Evolutionary conservation across 2,113 vertebrate genomes (phyloP).

Genomic region (Hippocampus abdominalis): DNA sequence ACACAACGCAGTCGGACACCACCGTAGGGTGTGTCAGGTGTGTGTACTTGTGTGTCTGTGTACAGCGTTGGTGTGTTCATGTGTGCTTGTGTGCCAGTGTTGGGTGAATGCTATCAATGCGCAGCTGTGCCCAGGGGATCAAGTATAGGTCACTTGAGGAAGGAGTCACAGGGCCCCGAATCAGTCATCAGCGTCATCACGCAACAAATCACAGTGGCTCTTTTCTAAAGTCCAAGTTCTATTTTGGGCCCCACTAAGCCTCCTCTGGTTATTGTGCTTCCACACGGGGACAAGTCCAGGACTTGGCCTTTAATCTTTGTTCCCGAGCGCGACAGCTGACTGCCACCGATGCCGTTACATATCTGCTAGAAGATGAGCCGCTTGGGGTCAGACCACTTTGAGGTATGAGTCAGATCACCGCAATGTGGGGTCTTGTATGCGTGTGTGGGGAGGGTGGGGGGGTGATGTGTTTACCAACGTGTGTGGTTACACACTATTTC

Average conservation of each 20-base stretch:
- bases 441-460: neutral
- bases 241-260: conserved; percentile 45
- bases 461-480: neutral
- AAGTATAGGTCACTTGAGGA: conserved; percentile 14
- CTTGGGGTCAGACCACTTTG: neutral
- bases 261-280: conserved; percentile 44
- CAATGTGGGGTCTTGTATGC: neutral
- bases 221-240: conserved; percentile 31
- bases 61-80: neutral
- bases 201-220: conserved; percentile 17
- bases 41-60: neutral
- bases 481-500: too few species aligned
- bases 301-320: conserved; percentile 44
- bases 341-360: conserved; percentile 31
- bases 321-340: conserved; percentile 57
- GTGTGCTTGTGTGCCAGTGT: neutral
- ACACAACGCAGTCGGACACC: too few species aligned
- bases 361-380: conserved; percentile 25
- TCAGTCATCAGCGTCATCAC: conserved; percentile 7
- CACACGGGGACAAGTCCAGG: conserved; percentile 27
- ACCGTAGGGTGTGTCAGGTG: neutral
- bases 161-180: neutral
- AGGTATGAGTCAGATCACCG: neutral
- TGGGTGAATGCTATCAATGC: conserved; percentile 23
- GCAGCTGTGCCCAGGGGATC: conserved; percentile 53